phyloP scores from a whole-genome alignment of 2,888 invertebrate species.

The Meandrusa payeni region DNA sequence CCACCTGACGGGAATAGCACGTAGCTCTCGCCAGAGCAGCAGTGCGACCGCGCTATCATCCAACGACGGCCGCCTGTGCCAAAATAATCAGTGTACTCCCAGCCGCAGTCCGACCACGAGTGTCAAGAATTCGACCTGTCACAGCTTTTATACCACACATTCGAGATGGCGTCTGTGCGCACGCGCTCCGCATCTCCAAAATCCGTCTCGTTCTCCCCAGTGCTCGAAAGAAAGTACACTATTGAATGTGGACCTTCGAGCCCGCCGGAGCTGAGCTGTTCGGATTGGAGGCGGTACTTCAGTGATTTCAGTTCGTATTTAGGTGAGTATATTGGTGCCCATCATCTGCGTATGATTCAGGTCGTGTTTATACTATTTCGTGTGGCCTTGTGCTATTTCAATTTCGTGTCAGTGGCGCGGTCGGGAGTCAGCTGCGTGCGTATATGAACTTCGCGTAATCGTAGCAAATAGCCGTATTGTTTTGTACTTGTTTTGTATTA shows the following conservation, averaged over 20 bases:
- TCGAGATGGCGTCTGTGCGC: conserved; percentile 82
- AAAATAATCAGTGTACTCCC: conserved; percentile 73
- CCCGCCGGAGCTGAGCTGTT: conserved; percentile 58
- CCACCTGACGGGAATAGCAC: conserved; percentile 79
- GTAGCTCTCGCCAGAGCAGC: conserved; percentile 66
- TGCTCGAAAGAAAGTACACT: conserved; percentile 80
- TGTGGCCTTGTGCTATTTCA: conserved; percentile 74
- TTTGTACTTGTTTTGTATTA: conserved; percentile 11
- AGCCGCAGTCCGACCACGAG: conserved; percentile 73
- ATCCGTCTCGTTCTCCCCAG: conserved; percentile 83
- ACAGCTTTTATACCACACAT: conserved; percentile 63
- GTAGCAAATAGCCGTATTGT: conserved; percentile 38
- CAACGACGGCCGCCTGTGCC: conserved; percentile 64
- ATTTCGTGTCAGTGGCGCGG: conserved; percentile 69
- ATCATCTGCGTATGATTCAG: conserved; percentile 52
- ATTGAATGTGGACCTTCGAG: conserved; percentile 58
- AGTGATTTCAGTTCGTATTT: conserved; percentile 75
- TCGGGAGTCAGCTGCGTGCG: conserved; percentile 49
- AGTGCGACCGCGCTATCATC: conserved; percentile 74
- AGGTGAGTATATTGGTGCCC: conserved; percentile 57
- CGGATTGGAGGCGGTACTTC: conserved; percentile 75
- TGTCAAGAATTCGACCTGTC: conserved; percentile 52
- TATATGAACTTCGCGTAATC: conserved; percentile 72
- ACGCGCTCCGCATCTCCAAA: conserved; percentile 84
- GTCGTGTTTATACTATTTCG: conserved; percentile 54